Evolutionary conservation across 2,888 invertebrate genomes (phyloP).

Genomic region (Drosophila pseudotakahashii): DNA sequence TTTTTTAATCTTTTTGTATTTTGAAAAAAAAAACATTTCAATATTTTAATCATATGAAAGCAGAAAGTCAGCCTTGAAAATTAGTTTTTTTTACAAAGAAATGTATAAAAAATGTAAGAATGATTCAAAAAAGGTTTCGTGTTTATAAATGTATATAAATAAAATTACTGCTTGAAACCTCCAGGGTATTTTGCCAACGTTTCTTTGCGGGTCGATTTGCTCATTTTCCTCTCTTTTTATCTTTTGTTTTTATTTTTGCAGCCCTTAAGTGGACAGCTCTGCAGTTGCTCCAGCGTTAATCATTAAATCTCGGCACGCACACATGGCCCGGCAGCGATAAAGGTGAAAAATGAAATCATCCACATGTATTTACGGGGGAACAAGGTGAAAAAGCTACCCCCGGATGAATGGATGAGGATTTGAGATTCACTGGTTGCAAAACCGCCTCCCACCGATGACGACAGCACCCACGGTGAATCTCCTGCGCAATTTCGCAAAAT

Average conservation of each 20-base stretch:
- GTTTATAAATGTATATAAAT: neutral
- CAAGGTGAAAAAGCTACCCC: constrained; percentile 68
- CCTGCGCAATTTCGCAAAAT: constrained; percentile 67
- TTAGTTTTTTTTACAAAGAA: too few species aligned
- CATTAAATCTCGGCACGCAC: constrained; percentile 74
- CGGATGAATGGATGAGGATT: constrained; percentile 33
- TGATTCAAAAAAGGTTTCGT: neutral
- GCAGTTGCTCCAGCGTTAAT: constrained; percentile 59
- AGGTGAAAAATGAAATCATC: constrained; percentile 43
- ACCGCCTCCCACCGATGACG: constrained; percentile 26
- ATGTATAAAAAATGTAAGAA: too few species aligned
- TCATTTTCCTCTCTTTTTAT: constrained; percentile 18
- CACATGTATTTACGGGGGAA: constrained; percentile 15
- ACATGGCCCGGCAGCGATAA: constrained; percentile 61
- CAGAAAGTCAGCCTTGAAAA: too few species aligned
- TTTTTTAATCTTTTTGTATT: too few species aligned
- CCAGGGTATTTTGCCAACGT: constrained; percentile 6
- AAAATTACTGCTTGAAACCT: neutral
- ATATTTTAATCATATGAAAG: neutral
- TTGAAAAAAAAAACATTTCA: neutral
- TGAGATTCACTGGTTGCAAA: constrained; percentile 4
- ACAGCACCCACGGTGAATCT: constrained; percentile 34
- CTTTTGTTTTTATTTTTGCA: constrained; percentile 37
- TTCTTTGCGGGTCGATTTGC: neutral
- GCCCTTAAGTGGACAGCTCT: constrained; percentile 52